Percentiles rank a stretch among this genome's conserved stretches.
Conservation (phyloP, 2,797 vertebrate species). For the Heterohyrax brucei region DNA sequence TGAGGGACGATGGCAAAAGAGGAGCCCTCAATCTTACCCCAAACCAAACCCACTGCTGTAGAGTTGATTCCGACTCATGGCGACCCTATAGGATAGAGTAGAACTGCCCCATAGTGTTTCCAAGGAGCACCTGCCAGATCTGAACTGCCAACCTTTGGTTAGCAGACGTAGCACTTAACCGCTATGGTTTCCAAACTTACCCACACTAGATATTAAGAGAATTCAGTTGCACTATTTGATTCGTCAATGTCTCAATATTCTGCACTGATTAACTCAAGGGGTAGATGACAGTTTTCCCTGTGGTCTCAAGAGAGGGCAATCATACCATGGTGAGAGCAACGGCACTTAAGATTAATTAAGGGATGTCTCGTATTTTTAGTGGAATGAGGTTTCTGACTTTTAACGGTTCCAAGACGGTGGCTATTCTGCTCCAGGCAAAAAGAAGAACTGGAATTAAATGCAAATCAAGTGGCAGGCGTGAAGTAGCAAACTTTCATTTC, state of each 20-base stretch:
- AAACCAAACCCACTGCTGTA: no score
- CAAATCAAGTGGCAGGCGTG: not conserved
- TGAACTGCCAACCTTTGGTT: no score
- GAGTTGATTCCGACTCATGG: no score
- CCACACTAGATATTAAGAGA: not conserved
- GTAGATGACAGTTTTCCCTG: not conserved
- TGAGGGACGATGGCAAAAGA: not conserved
- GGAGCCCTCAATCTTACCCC: not conserved
- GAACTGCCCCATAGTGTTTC: no score
- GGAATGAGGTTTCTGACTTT: constrained; percentile 60
- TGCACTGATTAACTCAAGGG: constrained; percentile 50
- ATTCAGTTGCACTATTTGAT: not conserved
- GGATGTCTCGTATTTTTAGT: constrained; percentile 42
- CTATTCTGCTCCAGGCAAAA: not conserved
- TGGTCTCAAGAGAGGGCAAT: constrained; percentile 48
- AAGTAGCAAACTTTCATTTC: not conserved
- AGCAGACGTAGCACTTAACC: no score
- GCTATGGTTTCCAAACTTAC: not conserved
- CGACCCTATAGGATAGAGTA: no score
- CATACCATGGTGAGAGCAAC: not conserved
- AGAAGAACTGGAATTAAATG: not conserved
- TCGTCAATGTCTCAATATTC: constrained; percentile 52
- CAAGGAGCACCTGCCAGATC: no score
- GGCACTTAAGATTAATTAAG: constrained; percentile 66
- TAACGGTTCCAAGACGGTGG: not conserved